Evolutionary conservation across 2,888 invertebrate genomes (phyloP), one percentile per base, ranked within the genome.

Genomic region (Trisateles emortualis): DNA sequence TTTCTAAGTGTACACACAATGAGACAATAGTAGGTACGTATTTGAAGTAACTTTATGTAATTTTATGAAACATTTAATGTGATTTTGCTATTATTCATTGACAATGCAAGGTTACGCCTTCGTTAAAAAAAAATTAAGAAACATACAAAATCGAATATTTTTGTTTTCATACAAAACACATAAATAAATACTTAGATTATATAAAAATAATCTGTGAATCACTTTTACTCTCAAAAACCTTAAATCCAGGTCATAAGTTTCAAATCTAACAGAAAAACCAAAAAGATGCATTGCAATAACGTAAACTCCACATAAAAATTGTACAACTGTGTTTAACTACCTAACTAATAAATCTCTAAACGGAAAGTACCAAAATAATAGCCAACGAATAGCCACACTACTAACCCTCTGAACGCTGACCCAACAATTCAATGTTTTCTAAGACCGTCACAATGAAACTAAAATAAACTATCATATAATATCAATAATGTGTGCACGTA

Each of bases 401-500:
- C 6, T 68, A 76, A 78, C 81, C 84, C 83, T 73, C 67, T 67
- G 52, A 54, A 62, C 55, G 70, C 68, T 64, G 73, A 52, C 62
- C 64, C 66, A 64, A 63, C 75, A 78, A 79, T 69, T 84, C 85
- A 85, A 83, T 82, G 74, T 72, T 72, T 56, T 70, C 82, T 81
- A 39, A 52, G 50, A 54, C 51, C 24, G 53, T 41, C 52, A 71
- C 71, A 71, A 71, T 52, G 64, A 33, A 35, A 11, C 59, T 67
- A 88, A 92, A 92, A 89, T 92, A 92, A 91, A 92, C 91, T 91
- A 90, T 91, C 91, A 90, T 91, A 90, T 87, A 92, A 92, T 92
- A 91, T 91, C 92, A 91, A 92, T 91, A 91, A 89, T 91, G 88
- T 83, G 88, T 89, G 86, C 85, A 83, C 73, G 78, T 74, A 82